These are phyloP conservation scores for Misgurnus anguillicaudatus DNA, from an alignment of 2,113 vertebrate genomes.

Conservation along the genomic window DNA sequence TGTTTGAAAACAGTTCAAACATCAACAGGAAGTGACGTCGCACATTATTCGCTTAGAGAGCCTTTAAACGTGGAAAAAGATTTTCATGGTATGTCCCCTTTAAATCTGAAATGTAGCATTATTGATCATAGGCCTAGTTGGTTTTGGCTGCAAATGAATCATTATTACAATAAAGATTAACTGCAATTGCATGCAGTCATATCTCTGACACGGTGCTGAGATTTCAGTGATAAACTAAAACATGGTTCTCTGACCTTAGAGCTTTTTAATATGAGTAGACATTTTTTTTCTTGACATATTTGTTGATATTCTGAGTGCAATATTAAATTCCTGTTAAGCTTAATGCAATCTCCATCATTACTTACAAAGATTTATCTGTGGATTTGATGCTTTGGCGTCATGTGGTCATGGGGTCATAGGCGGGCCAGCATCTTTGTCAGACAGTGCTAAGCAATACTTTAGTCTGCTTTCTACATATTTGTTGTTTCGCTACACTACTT, in stretches of 20 bases:
- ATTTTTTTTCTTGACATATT: background rate
- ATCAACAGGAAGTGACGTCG: no score
- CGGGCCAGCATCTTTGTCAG: background rate
- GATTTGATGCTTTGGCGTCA: background rate
- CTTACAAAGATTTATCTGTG: background rate
- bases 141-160: constrained; percentile 41
- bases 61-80: no score
- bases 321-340: background rate
- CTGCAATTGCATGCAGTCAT: constrained; percentile 40
- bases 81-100: background rate
- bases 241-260: background rate
- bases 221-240: no score
- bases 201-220: constrained; percentile 25
- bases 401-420: background rate
- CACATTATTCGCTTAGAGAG: no score
- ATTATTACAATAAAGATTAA: constrained; percentile 33
- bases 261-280: background rate
- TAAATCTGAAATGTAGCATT: constrained; percentile 11
- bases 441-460: background rate
- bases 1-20: no score
- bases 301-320: background rate
- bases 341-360: background rate
- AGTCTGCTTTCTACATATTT: background rate
- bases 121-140: constrained; percentile 8
- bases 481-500: background rate